Evolutionary conservation across 2,113 vertebrate species (phyloP).

Genomic region (Tychaedon coryphoeus): DNA sequence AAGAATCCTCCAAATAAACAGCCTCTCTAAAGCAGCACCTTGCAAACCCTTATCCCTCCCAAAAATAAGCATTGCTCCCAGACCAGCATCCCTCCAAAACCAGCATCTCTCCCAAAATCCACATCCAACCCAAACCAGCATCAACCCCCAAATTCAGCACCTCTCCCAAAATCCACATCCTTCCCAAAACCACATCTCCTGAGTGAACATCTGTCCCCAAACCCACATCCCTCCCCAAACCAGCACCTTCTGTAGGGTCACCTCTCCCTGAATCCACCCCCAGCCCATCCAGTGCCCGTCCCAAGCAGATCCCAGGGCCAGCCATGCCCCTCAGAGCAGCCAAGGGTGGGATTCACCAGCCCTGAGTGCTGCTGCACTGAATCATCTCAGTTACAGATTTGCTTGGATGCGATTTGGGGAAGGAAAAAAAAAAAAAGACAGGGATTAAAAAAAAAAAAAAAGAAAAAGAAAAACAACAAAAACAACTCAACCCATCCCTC

Average conservation of each 20-base stretch:
- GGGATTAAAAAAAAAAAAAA: not conserved
- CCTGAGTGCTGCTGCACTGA: not conserved
- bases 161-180: not conserved
- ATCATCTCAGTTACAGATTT: slow-evolving; percentile 34
- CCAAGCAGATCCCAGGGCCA: not conserved
- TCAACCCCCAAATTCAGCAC: not conserved
- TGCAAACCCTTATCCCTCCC: not conserved
- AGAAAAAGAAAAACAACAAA: not conserved
- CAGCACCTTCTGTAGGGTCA: not conserved
- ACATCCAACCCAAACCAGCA: not conserved
- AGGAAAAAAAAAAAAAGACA: not conserved
- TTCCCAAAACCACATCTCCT: no score
- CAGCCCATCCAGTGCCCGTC: not conserved
- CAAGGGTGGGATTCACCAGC: not conserved
- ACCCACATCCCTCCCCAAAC: not conserved
- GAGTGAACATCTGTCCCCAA: not conserved
- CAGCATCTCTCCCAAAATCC: not conserved
- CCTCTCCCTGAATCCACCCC: not conserved
- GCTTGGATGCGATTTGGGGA: not conserved
- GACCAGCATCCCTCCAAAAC: not conserved
- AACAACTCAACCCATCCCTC: not conserved
- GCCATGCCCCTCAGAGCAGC: not conserved
- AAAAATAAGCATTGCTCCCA: not conserved
- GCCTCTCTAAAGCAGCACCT: not conserved
- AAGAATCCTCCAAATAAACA: not conserved